These are phyloP conservation scores for Slavum lentiscoides DNA, from an alignment of 2,888 invertebrate species.

Conservation along the genomic window DNA sequence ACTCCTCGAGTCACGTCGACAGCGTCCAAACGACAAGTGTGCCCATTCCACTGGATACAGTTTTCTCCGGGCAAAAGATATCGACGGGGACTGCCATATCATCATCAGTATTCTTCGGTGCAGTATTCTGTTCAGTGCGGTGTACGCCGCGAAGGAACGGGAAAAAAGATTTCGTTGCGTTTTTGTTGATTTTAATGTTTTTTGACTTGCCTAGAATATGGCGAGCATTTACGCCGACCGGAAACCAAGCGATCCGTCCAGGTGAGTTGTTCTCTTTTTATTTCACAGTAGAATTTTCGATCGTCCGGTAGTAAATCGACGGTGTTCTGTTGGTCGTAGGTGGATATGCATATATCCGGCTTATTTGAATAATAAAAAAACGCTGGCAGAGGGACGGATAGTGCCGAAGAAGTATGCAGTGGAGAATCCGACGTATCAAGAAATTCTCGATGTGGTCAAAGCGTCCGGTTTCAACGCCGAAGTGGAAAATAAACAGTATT, in stretches of 20 bases:
- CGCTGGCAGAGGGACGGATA: slow-evolving; percentile 84
- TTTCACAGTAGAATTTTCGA: neutral
- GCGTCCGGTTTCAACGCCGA: slow-evolving; percentile 82
- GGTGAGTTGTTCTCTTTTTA: slow-evolving; percentile 15
- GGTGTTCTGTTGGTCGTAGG: slow-evolving; percentile 62
- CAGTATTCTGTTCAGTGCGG: too few relatives aligned
- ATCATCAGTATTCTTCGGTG: neutral
- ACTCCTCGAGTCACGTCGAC: neutral
- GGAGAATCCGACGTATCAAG: slow-evolving; percentile 92
- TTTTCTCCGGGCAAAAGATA: neutral
- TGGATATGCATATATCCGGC: slow-evolving; percentile 98
- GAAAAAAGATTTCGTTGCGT: too few relatives aligned
- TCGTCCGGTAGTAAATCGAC: neutral
- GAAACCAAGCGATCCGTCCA: slow-evolving; percentile 54
- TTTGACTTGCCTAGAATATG: neutral
- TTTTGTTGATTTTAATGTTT: neutral
- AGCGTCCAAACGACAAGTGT: neutral
- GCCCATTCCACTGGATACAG: neutral
- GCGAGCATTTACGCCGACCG: slow-evolving; percentile 40
- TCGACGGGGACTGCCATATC: slow-evolving; percentile 14
- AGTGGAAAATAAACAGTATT: slow-evolving; percentile 90
- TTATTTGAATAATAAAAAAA: slow-evolving; percentile 92
- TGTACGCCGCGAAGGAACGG: too few relatives aligned
- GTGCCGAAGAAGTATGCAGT: slow-evolving; percentile 83
- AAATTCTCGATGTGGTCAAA: slow-evolving; percentile 89